Conservation (phyloP, 1,140 invertebrate genomes). For the Drosophila bocki region DNA sequence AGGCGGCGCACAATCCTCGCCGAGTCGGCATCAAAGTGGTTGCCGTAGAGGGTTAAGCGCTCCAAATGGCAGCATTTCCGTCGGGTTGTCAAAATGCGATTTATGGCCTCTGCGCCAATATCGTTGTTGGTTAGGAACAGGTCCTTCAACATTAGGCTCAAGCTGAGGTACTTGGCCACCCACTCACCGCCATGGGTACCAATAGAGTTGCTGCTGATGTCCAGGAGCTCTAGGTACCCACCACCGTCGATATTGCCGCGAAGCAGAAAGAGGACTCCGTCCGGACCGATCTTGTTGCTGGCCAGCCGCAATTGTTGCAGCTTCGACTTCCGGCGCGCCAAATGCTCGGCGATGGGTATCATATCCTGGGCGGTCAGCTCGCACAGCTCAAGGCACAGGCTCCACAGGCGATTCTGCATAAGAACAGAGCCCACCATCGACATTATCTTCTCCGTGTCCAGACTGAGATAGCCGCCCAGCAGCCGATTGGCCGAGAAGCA, state of each 20-base stretch:
- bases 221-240: conserved; percentile 40
- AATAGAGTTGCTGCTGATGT: conserved; percentile 64
- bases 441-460: conserved; percentile 73
- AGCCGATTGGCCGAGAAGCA: conserved; percentile 49
- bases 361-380: conserved; percentile 69
- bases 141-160: conserved; percentile 46
- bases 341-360: conserved; percentile 64
- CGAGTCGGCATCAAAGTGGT: conserved; percentile 48
- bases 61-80: conserved; percentile 63
- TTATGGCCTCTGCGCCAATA: conserved; percentile 42
- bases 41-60: conserved; percentile 58
- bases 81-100: conserved; percentile 51
- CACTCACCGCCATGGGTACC: conserved; percentile 69
- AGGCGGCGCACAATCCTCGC: conserved; percentile 65
- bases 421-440: conserved; percentile 56
- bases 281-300: conserved; percentile 58
- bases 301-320: conserved; percentile 52
- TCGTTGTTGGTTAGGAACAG: conserved; percentile 62
- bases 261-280: conserved; percentile 63
- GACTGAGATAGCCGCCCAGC: conserved; percentile 36
- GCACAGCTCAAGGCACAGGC: conserved; percentile 61
- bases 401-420: conserved; percentile 64
- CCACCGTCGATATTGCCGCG: conserved; percentile 39
- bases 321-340: conserved; percentile 8
- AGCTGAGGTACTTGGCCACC: conserved; percentile 58